phyloP scores from a whole-genome alignment of 2,113 vertebrate species.

The Callocephalon fimbriatum region DNA sequence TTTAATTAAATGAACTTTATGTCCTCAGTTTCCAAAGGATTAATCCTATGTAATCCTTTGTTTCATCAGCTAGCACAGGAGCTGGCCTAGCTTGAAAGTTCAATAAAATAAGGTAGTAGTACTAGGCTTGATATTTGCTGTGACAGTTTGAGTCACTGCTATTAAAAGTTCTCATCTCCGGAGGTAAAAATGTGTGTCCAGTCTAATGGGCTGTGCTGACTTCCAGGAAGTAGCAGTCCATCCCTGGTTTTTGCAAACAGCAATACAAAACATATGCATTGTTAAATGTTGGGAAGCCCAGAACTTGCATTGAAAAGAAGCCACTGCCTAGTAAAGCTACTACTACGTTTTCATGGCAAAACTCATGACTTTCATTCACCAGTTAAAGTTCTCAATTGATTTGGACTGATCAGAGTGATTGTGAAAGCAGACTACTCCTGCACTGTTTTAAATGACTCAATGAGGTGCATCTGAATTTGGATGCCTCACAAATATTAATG shows the following conservation, averaged over 20 bases:
- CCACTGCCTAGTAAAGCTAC: neutral
- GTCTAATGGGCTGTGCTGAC: neutral
- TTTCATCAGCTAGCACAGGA: slow-evolving; percentile 1
- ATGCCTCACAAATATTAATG: neutral
- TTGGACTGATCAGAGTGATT: neutral
- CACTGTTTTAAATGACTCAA: neutral
- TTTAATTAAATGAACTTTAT: slow-evolving; percentile 1
- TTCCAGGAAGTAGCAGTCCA: neutral
- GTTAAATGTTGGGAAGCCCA: neutral
- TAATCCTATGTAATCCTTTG: neutral
- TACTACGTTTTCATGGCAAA: neutral
- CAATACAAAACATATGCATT: neutral
- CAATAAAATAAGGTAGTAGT: neutral
- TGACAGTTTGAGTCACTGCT: neutral
- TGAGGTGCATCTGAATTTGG: neutral
- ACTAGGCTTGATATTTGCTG: neutral
- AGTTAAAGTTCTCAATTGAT: neutral
- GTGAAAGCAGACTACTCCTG: neutral
- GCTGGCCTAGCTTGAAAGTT: neutral
- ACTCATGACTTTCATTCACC: neutral
- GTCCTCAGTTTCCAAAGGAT: slow-evolving; percentile 11
- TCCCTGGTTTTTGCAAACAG: neutral
- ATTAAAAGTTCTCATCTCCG: neutral
- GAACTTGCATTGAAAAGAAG: neutral
- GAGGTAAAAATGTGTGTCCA: neutral